Percentiles rank a stretch among this genome's conserved stretches.
Conservation (phyloP, 2,888 invertebrate species). For the Agrenia bidenticulata region DNA sequence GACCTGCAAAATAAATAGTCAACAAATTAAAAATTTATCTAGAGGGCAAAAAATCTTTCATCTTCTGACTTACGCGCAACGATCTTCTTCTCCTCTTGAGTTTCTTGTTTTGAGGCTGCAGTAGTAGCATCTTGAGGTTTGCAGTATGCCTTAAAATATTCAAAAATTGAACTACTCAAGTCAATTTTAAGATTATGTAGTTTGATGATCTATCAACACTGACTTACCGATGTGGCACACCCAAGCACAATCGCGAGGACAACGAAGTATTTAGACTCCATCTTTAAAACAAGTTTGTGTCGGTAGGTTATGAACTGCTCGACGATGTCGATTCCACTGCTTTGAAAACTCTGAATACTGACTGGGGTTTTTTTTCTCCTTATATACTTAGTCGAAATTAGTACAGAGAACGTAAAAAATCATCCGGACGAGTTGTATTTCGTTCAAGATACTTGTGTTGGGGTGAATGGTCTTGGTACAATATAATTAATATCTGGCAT, state of each 20-base stretch:
- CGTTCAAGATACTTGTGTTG: too few relatives aligned
- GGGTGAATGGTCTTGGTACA: too few relatives aligned
- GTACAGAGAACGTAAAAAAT: neutral
- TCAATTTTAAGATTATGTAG: neutral
- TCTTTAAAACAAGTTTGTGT: constrained; percentile 19
- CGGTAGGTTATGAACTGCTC: too few relatives aligned
- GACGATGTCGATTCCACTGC: neutral
- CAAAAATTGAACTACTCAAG: too few relatives aligned
- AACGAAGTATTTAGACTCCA: constrained; percentile 44
- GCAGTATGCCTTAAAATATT: too few relatives aligned
- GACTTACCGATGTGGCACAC: constrained; percentile 46
- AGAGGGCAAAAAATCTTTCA: too few relatives aligned
- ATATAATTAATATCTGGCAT: too few relatives aligned
- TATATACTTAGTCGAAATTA: constrained; percentile 13
- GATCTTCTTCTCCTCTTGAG: neutral
- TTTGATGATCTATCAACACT: neutral
- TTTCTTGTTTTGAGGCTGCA: neutral
- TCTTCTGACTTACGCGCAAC: too few relatives aligned
- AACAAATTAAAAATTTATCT: constrained; percentile 11
- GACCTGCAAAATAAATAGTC: too few relatives aligned
- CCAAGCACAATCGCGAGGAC: constrained; percentile 41
- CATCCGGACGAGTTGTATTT: too few relatives aligned
- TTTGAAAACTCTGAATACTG: constrained; percentile 14
- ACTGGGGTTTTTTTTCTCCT: constrained; percentile 19
- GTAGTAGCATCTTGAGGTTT: constrained; percentile 1